A percentile compares a stretch with the other conserved stretches of the same genome.
phyloP scores from a whole-genome alignment of 2,797 vertebrate species.

The Pelobates cultripes region DNA sequence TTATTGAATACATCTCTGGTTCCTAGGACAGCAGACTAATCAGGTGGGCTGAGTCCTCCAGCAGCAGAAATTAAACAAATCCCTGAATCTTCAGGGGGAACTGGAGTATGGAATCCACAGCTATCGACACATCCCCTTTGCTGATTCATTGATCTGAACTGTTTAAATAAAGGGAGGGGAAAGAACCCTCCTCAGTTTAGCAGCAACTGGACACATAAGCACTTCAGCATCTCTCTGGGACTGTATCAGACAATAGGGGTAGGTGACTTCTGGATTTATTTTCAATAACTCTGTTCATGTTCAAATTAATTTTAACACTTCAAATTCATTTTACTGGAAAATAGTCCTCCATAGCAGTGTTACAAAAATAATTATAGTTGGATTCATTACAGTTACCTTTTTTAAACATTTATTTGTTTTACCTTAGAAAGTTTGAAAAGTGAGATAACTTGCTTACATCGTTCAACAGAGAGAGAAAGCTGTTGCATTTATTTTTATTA shows the following conservation, averaged over 20 bases:
- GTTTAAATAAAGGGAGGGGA: conserved; percentile 39
- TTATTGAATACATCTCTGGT: neutral
- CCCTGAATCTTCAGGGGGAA: conserved; percentile 17
- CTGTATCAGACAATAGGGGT: conserved; percentile 25
- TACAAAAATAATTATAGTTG: too few species aligned
- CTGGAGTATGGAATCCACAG: conserved; percentile 25
- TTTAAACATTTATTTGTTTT: too few species aligned
- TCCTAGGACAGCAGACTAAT: conserved; percentile 1
- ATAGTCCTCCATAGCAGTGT: too few species aligned
- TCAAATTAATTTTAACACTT: too few species aligned
- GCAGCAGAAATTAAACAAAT: neutral
- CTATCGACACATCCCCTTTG: conserved; percentile 52
- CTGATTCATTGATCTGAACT: conserved; percentile 50
- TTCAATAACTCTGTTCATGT: neutral
- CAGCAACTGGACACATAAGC: conserved; percentile 27
- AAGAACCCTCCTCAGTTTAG: conserved; percentile 28
- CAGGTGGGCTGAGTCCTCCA: conserved; percentile 8
- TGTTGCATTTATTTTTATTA: too few species aligned
- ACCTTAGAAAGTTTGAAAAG: too few species aligned
- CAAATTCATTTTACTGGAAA: too few species aligned
- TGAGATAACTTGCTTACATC: too few species aligned
- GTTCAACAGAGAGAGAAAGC: too few species aligned
- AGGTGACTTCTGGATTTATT: conserved; percentile 31
- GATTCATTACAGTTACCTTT: too few species aligned
- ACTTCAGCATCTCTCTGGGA: conserved; percentile 19